Evolutionary conservation across 2,113 vertebrate species (phyloP), one percentile per base, ranked within the genome.

Genomic region (Gambusia affinis): DNA sequence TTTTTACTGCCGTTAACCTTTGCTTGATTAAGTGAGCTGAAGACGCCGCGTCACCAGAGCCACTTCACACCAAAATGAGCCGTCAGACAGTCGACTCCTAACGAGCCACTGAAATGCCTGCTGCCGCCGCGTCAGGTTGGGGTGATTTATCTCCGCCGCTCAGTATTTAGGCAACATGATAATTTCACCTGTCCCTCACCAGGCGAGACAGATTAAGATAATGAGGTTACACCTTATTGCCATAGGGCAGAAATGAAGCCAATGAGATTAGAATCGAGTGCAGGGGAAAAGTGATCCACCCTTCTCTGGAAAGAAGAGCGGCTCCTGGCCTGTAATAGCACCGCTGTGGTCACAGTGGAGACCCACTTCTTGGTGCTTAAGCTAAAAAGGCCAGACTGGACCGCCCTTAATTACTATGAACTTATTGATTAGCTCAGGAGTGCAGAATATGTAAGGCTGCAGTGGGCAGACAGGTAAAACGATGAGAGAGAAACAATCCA

Each of bases 181-280:
- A 90, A 93, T 94, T 91, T 77, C 74, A 80, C 81, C 86, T 72
- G 89, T 90, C 92, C 89, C 79, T 93, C 87, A 90, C 66, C 74
- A 87, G 89, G 66, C 10, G 73, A 91, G 85, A 88, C 84, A 64
- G 91, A 93, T 94, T 89, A 81, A 67, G 74, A 73, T 95, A 95
- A 94, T 82, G 3, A 94, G 85, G 88, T 94, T 94, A 94, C 64
- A 76, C 75, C 76, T 94, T 90, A 87, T 94, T 86, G 90, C 93
- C 84, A 79, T 62, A n/a, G 83, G 82, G 92, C 86, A 90, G 86
- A 94, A 90, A 93, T 91, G 92, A 92, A 84, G 76, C 64, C 86
- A 93, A 95, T 86, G 60, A 79, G 90, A 94, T 95, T 95, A 95
- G 89, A 78, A 94, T 95, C 31, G 93, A 95, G 93, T 89, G 82